A percentile compares a stretch with the other conserved stretches of the same genome.
These are phyloP conservation scores for Coregonus suidteri DNA, from an alignment of 2,797 vertebrate species.

Conservation along the genomic window DNA sequence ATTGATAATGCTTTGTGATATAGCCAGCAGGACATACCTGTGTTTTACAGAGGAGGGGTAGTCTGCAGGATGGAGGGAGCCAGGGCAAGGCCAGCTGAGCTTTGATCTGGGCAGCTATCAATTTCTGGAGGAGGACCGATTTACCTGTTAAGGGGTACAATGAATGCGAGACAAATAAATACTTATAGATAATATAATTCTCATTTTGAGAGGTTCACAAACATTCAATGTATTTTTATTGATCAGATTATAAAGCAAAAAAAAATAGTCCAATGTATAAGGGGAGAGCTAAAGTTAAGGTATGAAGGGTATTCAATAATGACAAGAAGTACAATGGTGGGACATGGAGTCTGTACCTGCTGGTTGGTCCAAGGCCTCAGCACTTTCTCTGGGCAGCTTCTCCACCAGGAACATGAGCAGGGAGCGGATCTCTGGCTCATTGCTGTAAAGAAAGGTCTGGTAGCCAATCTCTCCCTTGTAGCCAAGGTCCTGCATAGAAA, in stretches of 20 bases:
- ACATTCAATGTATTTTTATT: too few species aligned
- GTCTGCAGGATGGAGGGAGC: slow-evolving; percentile 82
- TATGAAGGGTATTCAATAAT: background rate
- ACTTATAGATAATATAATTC: background rate
- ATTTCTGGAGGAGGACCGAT: slow-evolving; percentile 80
- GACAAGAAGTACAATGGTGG: background rate
- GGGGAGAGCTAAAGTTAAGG: background rate
- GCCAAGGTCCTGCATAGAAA: slow-evolving; percentile 80
- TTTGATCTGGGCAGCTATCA: slow-evolving; percentile 80
- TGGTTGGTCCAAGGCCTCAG: slow-evolving; percentile 83
- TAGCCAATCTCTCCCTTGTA: slow-evolving; percentile 91
- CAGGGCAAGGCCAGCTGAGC: slow-evolving; percentile 82
- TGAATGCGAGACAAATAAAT: background rate
- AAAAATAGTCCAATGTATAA: background rate
- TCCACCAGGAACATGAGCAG: slow-evolving; percentile 91
- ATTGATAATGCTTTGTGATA: background rate
- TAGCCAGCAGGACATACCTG: slow-evolving; percentile 60
- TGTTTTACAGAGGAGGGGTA: slow-evolving; percentile 72
- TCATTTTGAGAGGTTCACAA: too few species aligned
- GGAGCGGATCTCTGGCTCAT: slow-evolving; percentile 86
- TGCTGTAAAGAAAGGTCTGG: slow-evolving; percentile 93
- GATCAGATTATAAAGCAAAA: background rate
- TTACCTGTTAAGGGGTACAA: slow-evolving; percentile 74
- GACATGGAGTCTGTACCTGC: slow-evolving; percentile 71
- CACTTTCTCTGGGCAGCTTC: slow-evolving; percentile 85